Base-by-base conservation (phyloP, 2,888 invertebrate genomes). In the Synergus japonicus region DNA sequence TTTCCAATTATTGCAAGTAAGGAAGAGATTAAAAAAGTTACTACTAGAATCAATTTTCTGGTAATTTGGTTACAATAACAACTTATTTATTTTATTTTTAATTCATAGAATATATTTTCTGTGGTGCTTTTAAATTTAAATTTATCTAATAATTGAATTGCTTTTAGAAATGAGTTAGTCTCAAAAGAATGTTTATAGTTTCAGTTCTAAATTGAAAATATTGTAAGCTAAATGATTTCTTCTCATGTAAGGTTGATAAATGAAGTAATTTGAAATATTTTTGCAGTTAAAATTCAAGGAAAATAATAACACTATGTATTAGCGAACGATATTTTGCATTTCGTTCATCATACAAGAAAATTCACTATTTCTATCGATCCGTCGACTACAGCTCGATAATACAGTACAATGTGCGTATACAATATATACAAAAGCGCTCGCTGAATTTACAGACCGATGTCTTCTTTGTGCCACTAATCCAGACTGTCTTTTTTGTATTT, bases 381-480 rank as follows among this genome's bases (percentile, higher is more conserved):
- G 88, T 87, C 87, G 87, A 86, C 89, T 89, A 89, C 86, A 81
- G 83, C 87, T 89, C 86, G 88, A 85, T 87, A 84, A 88, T 86
- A 89, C 88, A 86, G 85, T 89, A 90, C 88, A 89, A 89, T 89
- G 90, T 90, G 90, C 88, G 90, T 90, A 89, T 90, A 91, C 88
- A 90, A 89, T 91, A 90, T 90, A 88, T 90, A 91, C 89, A 91
- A 90, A 90, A 90, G 90, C 90, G 87, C 84, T 88, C 88, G 87
- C 87, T 87, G 85, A 87, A 87, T 87, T 88, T 85, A 85, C 86
- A 89, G 85, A 88, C 85, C 82, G 84, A 87, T 87, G 86, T 84
- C 84, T 86, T 81, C 67, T 77, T 81, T 82, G 82, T 86, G 86
- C 86, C 86, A 82, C 84, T 87, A 89, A 86, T 88, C 84, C 85